Evolutionary conservation across 2,797 vertebrate species (phyloP).

Genomic region (Sebastolobus alascanus): DNA sequence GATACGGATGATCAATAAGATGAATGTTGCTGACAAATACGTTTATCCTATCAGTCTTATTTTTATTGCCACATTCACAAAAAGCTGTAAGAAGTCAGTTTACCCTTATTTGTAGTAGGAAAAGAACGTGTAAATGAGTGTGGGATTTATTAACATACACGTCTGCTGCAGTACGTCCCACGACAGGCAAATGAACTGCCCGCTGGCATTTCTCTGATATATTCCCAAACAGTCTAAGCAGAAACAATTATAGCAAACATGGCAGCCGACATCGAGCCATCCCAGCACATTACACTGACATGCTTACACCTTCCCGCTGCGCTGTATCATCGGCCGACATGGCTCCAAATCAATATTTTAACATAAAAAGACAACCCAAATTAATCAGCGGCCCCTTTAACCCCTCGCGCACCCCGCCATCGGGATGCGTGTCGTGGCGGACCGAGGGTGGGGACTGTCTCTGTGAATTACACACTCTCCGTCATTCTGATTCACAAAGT

Average conservation of each 20-base stretch:
- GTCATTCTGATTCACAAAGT: conserved; percentile 81
- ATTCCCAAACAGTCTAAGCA: conserved; percentile 50
- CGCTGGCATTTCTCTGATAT: conserved; percentile 58
- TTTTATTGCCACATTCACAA: background rate
- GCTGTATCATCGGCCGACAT: conserved; percentile 73
- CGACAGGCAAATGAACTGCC: conserved; percentile 61
- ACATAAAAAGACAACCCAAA: conserved; percentile 27
- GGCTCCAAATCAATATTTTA: conserved; percentile 80
- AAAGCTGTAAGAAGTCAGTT: background rate
- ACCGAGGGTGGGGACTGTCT: conserved; percentile 35
- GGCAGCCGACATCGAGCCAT: conserved; percentile 50
- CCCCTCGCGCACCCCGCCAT: conserved; percentile 1
- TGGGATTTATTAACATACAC: conserved; percentile 49
- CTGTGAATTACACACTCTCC: conserved; percentile 70
- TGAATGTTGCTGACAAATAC: conserved; percentile 16
- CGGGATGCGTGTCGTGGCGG: conserved; percentile 1
- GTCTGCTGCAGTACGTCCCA: conserved; percentile 25
- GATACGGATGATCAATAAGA: conserved; percentile 30
- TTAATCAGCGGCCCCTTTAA: conserved; percentile 43
- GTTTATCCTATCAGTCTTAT: background rate
- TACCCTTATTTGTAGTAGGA: background rate
- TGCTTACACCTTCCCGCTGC: conserved; percentile 48
- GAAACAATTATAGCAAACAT: conserved; percentile 66
- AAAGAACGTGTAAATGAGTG: conserved; percentile 16
- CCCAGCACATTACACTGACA: conserved; percentile 32